Evolutionary conservation across 2,888 invertebrate species (phyloP).

Genomic region (Heliconius erato): DNA sequence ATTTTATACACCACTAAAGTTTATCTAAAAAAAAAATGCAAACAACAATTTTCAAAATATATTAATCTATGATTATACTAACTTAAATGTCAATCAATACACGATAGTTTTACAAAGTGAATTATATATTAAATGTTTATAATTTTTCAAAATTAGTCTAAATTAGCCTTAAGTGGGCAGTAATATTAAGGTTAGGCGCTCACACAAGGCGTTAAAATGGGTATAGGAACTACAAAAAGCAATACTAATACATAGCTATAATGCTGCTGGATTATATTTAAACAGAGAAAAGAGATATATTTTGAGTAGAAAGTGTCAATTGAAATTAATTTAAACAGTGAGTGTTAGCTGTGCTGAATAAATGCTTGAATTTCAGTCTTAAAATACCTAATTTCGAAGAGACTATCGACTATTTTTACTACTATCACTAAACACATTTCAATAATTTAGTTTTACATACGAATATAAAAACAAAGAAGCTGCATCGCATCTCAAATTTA

Average conservation of each 20-base stretch:
- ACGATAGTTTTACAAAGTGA: slow-evolving; percentile 10
- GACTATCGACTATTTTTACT: not conserved
- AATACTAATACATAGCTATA: slow-evolving; percentile 57
- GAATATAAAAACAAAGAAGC: slow-evolving; percentile 20
- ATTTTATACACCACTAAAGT: slow-evolving; percentile 35
- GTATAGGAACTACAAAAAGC: slow-evolving; percentile 75
- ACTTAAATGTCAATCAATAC: slow-evolving; percentile 37
- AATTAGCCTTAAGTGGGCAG: slow-evolving; percentile 33
- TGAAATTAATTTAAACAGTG: not conserved
- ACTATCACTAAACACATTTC: not conserved
- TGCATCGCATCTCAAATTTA: not conserved
- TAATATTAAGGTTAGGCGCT: slow-evolving; percentile 56
- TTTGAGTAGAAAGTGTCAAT: slow-evolving; percentile 1
- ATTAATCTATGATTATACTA: slow-evolving; percentile 58
- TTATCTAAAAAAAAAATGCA: slow-evolving; percentile 55
- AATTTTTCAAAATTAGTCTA: slow-evolving; percentile 11
- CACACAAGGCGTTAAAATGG: slow-evolving; percentile 60
- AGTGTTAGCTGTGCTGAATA: slow-evolving; percentile 21
- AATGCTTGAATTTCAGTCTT: slow-evolving; percentile 39
- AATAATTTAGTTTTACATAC: slow-evolving; percentile 6
- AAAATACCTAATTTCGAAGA: slow-evolving; percentile 28
- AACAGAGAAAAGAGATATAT: not conserved
- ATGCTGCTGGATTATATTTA: slow-evolving; percentile 44
- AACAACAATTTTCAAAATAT: slow-evolving; percentile 63
- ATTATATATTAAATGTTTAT: slow-evolving; percentile 1